Percentiles rank a stretch among this genome's conserved stretches.
Conservation (phyloP, 2,113 vertebrate species). For the Ploceus nigricollis region DNA sequence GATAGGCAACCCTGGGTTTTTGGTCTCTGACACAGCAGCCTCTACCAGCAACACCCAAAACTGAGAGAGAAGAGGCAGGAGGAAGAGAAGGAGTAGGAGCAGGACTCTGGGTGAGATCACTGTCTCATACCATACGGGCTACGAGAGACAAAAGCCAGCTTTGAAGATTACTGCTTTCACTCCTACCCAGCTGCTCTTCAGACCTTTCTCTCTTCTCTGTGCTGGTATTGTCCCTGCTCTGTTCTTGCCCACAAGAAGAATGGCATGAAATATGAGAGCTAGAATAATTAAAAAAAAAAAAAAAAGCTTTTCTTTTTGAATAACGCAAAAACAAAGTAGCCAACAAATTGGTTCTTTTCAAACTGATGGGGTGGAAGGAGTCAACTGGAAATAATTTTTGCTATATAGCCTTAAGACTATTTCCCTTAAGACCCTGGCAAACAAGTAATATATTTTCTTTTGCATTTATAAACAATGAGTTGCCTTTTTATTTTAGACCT, state of each 20-base stretch:
- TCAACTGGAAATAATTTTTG: conserved; percentile 27
- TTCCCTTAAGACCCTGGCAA: not conserved
- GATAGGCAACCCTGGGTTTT: not conserved
- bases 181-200: not conserved
- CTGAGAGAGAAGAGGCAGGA: not conserved
- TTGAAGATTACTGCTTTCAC: not conserved
- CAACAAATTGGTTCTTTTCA: conserved; percentile 25
- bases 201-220: not conserved
- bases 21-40: not conserved
- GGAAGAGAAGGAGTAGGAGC: not conserved
- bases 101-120: not conserved
- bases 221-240: not conserved
- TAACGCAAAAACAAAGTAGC: not conserved
- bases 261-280: not conserved
- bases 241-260: not conserved
- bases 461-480: not conserved
- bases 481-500: not conserved
- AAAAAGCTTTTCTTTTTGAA: not conserved
- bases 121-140: fast-evolving
- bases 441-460: not conserved
- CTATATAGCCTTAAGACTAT: not conserved
- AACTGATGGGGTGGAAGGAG: not conserved
- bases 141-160: not conserved
- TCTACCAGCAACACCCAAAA: not conserved
- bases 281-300: not conserved